A percentile compares a stretch with the other conserved stretches of the same genome.
phyloP scores from a whole-genome alignment of 2,797 vertebrate genomes.

The Danio jaintianensis region DNA sequence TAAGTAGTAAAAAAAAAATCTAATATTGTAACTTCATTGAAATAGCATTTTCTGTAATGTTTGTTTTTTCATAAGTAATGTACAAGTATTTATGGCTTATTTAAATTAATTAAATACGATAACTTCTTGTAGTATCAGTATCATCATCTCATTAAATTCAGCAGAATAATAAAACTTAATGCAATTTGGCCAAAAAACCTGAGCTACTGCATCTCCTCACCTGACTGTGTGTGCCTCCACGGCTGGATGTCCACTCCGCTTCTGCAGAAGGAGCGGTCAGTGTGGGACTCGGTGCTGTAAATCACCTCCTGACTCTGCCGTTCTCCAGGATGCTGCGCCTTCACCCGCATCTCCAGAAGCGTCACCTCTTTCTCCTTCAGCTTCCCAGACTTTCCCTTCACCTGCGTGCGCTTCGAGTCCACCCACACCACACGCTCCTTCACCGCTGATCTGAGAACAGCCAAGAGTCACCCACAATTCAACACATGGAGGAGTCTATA shows the following conservation, averaged over 20 bases:
- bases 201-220: slow-evolving; percentile 51
- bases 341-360: slow-evolving; percentile 81
- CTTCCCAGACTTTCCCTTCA: slow-evolving; percentile 78
- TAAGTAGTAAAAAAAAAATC: too few species aligned
- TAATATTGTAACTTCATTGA: too few species aligned
- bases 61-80: too few species aligned
- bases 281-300: slow-evolving; percentile 82
- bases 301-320: slow-evolving; percentile 76
- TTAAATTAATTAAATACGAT: background rate
- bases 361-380: slow-evolving; percentile 81
- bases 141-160: background rate
- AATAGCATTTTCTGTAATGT: too few species aligned
- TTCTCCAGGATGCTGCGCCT: slow-evolving; percentile 78
- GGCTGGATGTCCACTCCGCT: slow-evolving; percentile 77
- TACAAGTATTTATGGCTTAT: too few species aligned
- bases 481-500: slow-evolving; percentile 16
- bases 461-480: too few species aligned
- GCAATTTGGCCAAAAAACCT: background rate
- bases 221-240: slow-evolving; percentile 72
- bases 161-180: background rate
- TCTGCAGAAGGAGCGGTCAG: slow-evolving; percentile 78
- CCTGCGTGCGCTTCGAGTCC: slow-evolving; percentile 78
- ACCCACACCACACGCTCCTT: slow-evolving; percentile 82
- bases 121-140: background rate
- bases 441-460: slow-evolving; percentile 74